These are phyloP conservation scores for Mechanitis mazaeus DNA, from an alignment of 2,888 invertebrate genomes.

Conservation along the genomic window DNA sequence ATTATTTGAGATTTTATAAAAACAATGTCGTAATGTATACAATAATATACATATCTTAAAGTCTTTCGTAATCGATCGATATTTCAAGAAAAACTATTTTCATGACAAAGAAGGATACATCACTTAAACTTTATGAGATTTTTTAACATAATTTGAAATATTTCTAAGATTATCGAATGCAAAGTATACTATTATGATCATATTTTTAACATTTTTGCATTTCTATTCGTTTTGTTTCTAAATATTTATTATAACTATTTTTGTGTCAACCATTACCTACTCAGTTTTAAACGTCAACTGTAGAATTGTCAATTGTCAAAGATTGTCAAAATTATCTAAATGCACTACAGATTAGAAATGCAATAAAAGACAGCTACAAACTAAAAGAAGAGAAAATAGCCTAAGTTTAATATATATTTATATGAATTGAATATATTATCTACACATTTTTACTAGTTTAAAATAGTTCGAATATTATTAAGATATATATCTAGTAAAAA, in stretches of 20 bases:
- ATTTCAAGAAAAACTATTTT: slow-evolving; percentile 60
- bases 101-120: slow-evolving; percentile 64
- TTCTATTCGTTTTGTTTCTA: slow-evolving; percentile 44
- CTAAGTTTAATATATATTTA: no score
- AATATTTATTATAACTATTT: slow-evolving; percentile 59
- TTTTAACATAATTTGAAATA: slow-evolving; percentile 15
- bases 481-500: no score
- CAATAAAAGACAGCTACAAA: neutral
- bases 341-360: slow-evolving; percentile 9
- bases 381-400: neutral
- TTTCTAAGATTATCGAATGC: slow-evolving; percentile 33
- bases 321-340: slow-evolving; percentile 14
- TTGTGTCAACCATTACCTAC: slow-evolving; percentile 59
- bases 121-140: slow-evolving; percentile 19
- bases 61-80: slow-evolving; percentile 76
- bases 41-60: slow-evolving; percentile 43
- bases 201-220: slow-evolving; percentile 42
- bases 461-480: neutral
- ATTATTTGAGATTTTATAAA: slow-evolving; percentile 18
- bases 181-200: slow-evolving; percentile 33
- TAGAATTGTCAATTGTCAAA: slow-evolving; percentile 51
- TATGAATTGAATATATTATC: no score
- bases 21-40: slow-evolving; percentile 33
- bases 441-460: neutral
- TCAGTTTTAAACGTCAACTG: slow-evolving; percentile 35